phyloP scores from a whole-genome alignment of 2,888 invertebrate genomes.

The Timema podura region DNA sequence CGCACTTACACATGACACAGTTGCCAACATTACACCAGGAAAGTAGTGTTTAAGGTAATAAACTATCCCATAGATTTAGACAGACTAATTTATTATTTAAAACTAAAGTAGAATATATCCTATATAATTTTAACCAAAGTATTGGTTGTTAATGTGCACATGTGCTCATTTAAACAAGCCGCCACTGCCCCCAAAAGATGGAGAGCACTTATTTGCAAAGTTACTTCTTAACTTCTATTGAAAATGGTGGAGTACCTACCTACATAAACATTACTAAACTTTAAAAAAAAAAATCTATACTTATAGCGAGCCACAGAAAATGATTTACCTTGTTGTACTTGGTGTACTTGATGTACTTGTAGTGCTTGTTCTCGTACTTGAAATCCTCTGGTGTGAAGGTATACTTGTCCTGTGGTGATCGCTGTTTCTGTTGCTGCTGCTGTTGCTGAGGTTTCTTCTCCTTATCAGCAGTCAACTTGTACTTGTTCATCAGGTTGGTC shows the following conservation, averaged over 20 bases:
- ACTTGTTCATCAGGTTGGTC: conserved; percentile 59
- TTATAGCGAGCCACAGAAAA: not conserved
- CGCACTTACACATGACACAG: too few species aligned
- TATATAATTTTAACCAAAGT: too few species aligned
- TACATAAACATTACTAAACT: not conserved
- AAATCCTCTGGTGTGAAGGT: conserved; percentile 71
- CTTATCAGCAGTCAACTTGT: conserved; percentile 59
- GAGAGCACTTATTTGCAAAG: too few species aligned
- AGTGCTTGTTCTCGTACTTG: conserved; percentile 74
- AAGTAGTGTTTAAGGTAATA: too few species aligned
- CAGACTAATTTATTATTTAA: too few species aligned
- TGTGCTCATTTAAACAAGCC: too few species aligned
- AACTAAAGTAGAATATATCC: too few species aligned
- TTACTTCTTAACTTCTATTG: too few species aligned
- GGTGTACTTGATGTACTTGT: conserved; percentile 72
- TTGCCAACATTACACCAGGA: too few species aligned
- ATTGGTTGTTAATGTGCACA: too few species aligned
- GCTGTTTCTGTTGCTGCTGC: conserved; percentile 22
- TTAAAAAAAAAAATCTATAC: not conserved
- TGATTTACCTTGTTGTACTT: conserved; percentile 59
- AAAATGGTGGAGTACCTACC: not conserved
- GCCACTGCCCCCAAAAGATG: too few species aligned
- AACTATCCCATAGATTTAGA: too few species aligned
- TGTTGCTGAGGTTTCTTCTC: conserved; percentile 35
- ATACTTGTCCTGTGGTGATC: conserved; percentile 41